phyloP scores from a whole-genome alignment of 2,113 vertebrate genomes.

The Anarhynchus alexandrinus region DNA sequence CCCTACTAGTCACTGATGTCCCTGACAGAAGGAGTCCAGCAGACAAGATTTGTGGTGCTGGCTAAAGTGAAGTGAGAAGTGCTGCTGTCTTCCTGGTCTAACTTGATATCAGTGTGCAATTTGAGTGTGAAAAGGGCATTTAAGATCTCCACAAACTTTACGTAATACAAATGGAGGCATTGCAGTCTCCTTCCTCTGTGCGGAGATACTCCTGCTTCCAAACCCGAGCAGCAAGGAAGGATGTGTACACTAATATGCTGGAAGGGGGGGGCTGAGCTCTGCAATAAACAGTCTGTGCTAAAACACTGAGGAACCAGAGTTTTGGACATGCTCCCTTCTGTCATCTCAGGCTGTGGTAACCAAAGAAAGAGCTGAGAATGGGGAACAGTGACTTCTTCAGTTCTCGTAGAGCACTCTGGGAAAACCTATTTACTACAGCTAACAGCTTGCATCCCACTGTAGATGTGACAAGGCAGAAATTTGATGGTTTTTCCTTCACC shows the following conservation, averaged over 20 bases:
- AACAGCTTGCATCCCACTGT: background rate
- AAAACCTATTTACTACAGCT: background rate
- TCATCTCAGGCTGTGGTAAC: background rate
- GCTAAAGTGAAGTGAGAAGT: background rate
- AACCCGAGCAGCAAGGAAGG: background rate
- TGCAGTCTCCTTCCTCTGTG: background rate
- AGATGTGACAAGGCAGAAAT: background rate
- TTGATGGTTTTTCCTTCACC: background rate
- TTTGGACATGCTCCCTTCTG: background rate
- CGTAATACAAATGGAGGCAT: background rate
- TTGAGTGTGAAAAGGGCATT: background rate
- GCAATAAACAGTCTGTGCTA: background rate
- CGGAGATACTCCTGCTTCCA: background rate
- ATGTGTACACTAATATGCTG: background rate
- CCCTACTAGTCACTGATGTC: background rate
- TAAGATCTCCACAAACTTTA: background rate
- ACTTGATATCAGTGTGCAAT: background rate
- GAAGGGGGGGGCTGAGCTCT: background rate
- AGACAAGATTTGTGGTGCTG: background rate
- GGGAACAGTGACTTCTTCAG: background rate
- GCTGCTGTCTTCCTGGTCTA: background rate
- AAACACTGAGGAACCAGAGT: background rate
- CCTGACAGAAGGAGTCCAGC: background rate
- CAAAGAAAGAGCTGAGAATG: background rate
- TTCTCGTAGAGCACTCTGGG: background rate